phyloP scores from a whole-genome alignment of 2,797 vertebrate genomes.

The Spondyliosoma cantharus region DNA sequence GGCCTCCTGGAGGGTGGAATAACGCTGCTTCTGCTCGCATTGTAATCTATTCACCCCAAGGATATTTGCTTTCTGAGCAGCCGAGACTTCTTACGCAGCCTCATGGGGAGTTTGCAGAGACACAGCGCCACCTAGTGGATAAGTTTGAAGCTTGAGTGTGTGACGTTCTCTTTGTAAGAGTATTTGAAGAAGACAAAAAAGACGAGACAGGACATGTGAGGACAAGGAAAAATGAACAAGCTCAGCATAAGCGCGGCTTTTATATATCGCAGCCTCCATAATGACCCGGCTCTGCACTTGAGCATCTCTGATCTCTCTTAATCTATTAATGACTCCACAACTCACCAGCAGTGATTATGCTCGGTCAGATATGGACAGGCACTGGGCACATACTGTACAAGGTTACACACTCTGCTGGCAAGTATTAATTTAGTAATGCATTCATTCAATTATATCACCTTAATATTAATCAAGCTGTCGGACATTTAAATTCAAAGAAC shows the following conservation, averaged over 20 bases:
- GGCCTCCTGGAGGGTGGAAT: constrained; percentile 60
- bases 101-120: constrained; percentile 36
- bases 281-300: constrained; percentile 69
- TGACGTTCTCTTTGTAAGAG: neutral
- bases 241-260: constrained; percentile 49
- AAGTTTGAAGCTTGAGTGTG: neutral
- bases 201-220: constrained; percentile 9
- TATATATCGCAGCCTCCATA: constrained; percentile 76
- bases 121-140: constrained; percentile 81
- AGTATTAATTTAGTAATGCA: constrained; percentile 65
- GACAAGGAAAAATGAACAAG: constrained; percentile 40
- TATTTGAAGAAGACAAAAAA: constrained; percentile 17
- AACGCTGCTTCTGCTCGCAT: constrained; percentile 54
- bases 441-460: constrained; percentile 59
- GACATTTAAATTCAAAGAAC: constrained; percentile 43
- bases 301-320: constrained; percentile 75
- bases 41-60: constrained; percentile 72
- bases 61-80: constrained; percentile 74
- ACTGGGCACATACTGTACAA: constrained; percentile 59
- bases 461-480: constrained; percentile 47
- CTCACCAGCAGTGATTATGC: constrained; percentile 66
- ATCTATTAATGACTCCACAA: constrained; percentile 78
- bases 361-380: constrained; percentile 70
- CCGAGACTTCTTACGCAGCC: constrained; percentile 54
- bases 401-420: constrained; percentile 37